Conservation (phyloP, 1,140 invertebrate species). For the Callitettix versicolor region DNA sequence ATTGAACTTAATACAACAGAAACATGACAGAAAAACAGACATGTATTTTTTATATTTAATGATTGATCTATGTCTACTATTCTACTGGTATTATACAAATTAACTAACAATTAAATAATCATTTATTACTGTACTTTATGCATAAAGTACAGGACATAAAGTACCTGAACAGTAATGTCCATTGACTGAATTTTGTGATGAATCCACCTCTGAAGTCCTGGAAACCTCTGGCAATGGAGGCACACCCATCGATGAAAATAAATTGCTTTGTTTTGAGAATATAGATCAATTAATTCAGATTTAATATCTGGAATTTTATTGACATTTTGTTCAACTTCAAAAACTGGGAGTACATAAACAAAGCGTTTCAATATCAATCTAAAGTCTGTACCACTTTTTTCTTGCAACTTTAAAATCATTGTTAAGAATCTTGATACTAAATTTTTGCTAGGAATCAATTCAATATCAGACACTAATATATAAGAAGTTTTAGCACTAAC, state of each 20-base stretch:
- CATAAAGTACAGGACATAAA: too few relatives aligned
- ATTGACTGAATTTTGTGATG: constrained; percentile 33
- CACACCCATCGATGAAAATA: constrained; percentile 49
- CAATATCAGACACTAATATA: constrained; percentile 66
- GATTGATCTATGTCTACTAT: too few relatives aligned
- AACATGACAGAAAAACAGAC: too few relatives aligned
- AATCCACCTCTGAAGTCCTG: constrained; percentile 60
- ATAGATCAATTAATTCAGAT: constrained; percentile 36
- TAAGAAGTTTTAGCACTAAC: constrained; percentile 46
- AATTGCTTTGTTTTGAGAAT: constrained; percentile 35
- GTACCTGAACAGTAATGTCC: constrained; percentile 33
- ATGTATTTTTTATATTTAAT: too few relatives aligned
- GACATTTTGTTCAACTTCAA: constrained; percentile 52
- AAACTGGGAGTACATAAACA: constrained; percentile 59
- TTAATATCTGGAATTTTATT: constrained; percentile 49
- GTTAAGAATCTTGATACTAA: constrained; percentile 48
- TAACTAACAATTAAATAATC: constrained; percentile 29
- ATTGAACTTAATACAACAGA: too few relatives aligned
- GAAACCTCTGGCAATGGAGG: constrained; percentile 67
- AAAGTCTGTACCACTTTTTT: constrained; percentile 14
- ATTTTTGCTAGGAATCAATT: constrained; percentile 55
- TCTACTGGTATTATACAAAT: too few relatives aligned
- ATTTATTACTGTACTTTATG: constrained; percentile 23
- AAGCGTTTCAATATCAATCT: constrained; percentile 21
- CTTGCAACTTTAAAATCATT: constrained; percentile 38